Evolutionary conservation across 1,140 invertebrate genomes (phyloP).

Genomic region (Babylonia areolata): DNA sequence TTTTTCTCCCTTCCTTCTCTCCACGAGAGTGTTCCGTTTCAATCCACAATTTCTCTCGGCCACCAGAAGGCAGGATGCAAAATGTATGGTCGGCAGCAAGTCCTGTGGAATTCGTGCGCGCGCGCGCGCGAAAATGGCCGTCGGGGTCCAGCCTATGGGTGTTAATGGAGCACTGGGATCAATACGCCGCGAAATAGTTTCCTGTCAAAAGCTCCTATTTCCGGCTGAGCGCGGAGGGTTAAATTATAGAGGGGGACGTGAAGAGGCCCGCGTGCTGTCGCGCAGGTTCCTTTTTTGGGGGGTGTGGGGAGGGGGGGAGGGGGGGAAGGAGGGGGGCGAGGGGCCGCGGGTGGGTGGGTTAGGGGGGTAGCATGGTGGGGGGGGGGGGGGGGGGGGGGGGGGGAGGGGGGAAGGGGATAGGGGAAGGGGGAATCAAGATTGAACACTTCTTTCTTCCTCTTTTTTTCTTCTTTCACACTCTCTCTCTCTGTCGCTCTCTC

Average conservation of each 20-base stretch:
- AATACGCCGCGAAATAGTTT: conserved; percentile 37
- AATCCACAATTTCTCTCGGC: conserved; percentile 9
- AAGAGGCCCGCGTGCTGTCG: conserved; percentile 8
- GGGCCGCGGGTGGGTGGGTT: no score
- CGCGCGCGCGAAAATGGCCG: conserved; percentile 18
- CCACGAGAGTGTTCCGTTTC: conserved; percentile 23
- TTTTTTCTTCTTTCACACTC: no score
- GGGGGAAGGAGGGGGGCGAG: no score
- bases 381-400: no score
- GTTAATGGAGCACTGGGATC: conserved; percentile 30
- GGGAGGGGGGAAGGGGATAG: no score
- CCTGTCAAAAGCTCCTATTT: conserved; percentile 39
- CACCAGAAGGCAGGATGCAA: neutral
- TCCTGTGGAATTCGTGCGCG: neutral
- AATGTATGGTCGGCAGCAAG: conserved; percentile 22
- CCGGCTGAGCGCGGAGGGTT: conserved; percentile 33
- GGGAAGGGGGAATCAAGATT: no score
- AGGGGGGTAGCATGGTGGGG: no score
- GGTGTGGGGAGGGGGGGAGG: no score
- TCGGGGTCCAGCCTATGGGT: neutral
- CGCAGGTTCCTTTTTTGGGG: neutral
- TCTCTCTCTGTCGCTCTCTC: conserved; percentile 12
- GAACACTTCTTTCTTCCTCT: conserved; percentile 3
- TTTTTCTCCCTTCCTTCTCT: neutral
- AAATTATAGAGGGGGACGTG: conserved; percentile 37